Percentiles rank a stretch among this genome's conserved stretches.
phyloP scores from a whole-genome alignment of 2,888 invertebrate genomes.

The Lysandra bellargus region DNA sequence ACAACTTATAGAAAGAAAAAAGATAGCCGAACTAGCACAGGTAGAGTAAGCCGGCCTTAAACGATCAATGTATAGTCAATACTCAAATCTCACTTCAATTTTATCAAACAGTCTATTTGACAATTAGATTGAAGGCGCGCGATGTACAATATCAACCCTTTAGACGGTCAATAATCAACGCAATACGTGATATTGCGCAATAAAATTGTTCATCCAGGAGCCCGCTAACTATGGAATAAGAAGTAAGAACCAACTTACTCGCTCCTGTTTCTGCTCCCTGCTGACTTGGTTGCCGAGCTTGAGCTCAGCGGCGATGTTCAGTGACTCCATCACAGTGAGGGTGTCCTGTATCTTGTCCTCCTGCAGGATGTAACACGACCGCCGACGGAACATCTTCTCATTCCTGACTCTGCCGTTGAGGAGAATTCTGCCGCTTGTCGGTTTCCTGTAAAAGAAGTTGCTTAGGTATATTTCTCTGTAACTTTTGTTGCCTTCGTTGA shows the following conservation, averaged over 20 bases:
- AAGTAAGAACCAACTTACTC: conserved; percentile 72
- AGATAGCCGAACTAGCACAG: too few species aligned
- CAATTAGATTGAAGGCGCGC: too few species aligned
- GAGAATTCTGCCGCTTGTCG: conserved; percentile 82
- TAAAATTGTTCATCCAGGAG: too few species aligned
- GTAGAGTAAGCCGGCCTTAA: too few species aligned
- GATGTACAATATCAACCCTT: too few species aligned
- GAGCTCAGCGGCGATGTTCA: conserved; percentile 92
- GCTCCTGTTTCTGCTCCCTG: conserved; percentile 81
- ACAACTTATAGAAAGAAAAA: too few species aligned
- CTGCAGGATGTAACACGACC: conserved; percentile 95
- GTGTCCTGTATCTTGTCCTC: conserved; percentile 90
- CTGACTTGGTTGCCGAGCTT: conserved; percentile 87
- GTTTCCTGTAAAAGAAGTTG: conserved; percentile 57
- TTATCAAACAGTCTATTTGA: too few species aligned
- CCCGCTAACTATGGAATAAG: neutral
- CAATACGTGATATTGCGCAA: too few species aligned
- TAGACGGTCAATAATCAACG: too few species aligned
- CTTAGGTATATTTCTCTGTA: neutral
- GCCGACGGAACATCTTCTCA: conserved; percentile 84
- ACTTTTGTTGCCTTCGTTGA: neutral
- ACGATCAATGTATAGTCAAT: too few species aligned
- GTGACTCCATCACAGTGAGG: conserved; percentile 91
- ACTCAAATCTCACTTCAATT: too few species aligned
- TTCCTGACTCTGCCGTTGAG: conserved; percentile 87